These are phyloP conservation scores for Alosa sapidissima DNA, from an alignment of 2,797 vertebrate species.

Conservation along the genomic window DNA sequence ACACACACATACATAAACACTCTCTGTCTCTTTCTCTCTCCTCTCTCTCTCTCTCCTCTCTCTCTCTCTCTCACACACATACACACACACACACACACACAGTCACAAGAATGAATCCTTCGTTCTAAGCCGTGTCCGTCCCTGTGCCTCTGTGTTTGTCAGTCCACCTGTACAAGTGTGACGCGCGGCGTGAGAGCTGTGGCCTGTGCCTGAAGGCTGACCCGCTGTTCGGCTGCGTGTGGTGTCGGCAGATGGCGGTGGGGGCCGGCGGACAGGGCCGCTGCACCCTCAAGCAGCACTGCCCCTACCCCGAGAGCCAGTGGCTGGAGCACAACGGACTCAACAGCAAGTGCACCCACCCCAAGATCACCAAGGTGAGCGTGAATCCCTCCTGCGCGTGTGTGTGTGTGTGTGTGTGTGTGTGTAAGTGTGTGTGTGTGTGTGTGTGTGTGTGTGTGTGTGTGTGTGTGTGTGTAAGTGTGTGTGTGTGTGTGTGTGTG, in stretches of 20 bases:
- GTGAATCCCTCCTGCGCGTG: not conserved
- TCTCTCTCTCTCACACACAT: too few relatives aligned
- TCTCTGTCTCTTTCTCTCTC: too few relatives aligned
- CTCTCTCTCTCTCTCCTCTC: too few relatives aligned
- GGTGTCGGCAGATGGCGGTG: slow-evolving; percentile 76
- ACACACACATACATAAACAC: too few relatives aligned
- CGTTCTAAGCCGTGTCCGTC: not conserved
- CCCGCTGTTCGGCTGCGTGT: slow-evolving; percentile 91
- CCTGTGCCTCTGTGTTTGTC: slow-evolving; percentile 33
- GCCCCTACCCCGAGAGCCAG: slow-evolving; percentile 84
- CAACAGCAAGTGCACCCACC: slow-evolving; percentile 94
- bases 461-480: too few relatives aligned
- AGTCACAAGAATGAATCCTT: too few relatives aligned
- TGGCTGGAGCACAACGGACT: slow-evolving; percentile 89
- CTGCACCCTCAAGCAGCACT: slow-evolving; percentile 94
- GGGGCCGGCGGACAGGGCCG: slow-evolving; percentile 77
- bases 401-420: too few relatives aligned
- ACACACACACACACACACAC: too few relatives aligned
- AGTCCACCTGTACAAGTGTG: slow-evolving; percentile 98
- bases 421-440: not conserved
- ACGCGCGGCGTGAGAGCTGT: slow-evolving; percentile 92
- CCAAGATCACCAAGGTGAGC: slow-evolving; percentile 90
- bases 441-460: not conserved
- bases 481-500: too few relatives aligned
- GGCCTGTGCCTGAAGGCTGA: slow-evolving; percentile 96